Evolutionary conservation across 92 coral and sea anemone species (phyloP).

Genomic region (Heteractis magnifica): DNA sequence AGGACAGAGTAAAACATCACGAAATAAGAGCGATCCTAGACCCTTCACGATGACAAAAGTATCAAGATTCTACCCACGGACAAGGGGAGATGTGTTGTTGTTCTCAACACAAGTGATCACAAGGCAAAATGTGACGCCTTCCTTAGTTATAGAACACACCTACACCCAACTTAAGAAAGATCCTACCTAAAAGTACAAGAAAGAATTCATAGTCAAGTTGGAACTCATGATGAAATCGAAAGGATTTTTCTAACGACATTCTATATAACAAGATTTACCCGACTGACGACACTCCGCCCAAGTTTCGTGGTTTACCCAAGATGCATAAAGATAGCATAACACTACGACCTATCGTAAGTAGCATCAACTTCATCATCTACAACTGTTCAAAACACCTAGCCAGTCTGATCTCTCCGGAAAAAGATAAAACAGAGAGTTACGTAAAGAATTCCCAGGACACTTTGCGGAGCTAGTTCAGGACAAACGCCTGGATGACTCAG

Average conservation of each 20-base stretch:
- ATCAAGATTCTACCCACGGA: background rate
- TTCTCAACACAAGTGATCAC: background rate
- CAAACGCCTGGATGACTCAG: background rate
- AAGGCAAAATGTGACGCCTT: background rate
- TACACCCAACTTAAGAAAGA: background rate
- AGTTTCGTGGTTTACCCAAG: constrained; percentile 32
- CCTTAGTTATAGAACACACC: background rate
- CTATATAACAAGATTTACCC: too few species aligned
- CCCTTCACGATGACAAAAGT: background rate
- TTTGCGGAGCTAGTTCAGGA: background rate
- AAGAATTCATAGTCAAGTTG: background rate
- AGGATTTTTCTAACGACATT: background rate
- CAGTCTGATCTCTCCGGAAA: constrained; percentile 3
- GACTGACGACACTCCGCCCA: background rate
- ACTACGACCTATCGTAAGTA: constrained; percentile 33
- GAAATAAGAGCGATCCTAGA: background rate
- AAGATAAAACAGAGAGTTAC: constrained; percentile 22
- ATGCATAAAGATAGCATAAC: constrained; percentile 28
- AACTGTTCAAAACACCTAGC: constrained; percentile 8
- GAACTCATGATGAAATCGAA: background rate
- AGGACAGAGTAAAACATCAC: background rate
- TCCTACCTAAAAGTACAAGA: background rate
- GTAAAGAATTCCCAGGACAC: background rate
- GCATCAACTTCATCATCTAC: constrained; percentile 26
- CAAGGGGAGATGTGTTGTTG: background rate